Percentiles rank a stretch among this genome's conserved stretches.
These are phyloP conservation scores for Catharus minimus DNA, from an alignment of 2,113 vertebrate genomes.

Conservation along the genomic window DNA sequence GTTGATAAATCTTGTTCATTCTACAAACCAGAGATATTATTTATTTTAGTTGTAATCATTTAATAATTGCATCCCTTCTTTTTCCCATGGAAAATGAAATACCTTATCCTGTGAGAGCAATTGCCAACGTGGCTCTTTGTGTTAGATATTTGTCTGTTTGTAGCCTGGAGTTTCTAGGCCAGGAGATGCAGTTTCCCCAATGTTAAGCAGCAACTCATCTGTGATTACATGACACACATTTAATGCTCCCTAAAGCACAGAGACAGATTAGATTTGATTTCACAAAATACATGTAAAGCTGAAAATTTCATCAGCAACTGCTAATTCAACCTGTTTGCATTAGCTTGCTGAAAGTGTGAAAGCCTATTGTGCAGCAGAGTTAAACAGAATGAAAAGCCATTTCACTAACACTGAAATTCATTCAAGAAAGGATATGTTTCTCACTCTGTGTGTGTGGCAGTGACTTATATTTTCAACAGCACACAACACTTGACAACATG, in stretches of 20 bases:
- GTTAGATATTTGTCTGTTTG: neutral
- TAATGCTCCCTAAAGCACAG: neutral
- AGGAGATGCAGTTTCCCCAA: neutral
- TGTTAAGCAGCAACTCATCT: neutral
- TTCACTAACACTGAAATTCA: neutral
- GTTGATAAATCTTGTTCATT: neutral
- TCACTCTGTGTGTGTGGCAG: neutral
- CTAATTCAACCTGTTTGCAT: neutral
- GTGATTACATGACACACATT: neutral
- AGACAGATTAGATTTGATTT: neutral
- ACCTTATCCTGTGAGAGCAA: neutral
- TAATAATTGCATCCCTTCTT: neutral
- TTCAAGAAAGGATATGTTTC: neutral
- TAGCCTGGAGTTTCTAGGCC: neutral
- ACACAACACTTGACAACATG: neutral
- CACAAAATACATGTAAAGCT: neutral
- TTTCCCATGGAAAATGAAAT: neutral
- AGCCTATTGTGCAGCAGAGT: neutral
- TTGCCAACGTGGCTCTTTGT: neutral
- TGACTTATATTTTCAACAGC: neutral
- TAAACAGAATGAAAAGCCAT: neutral
- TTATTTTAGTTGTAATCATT: neutral
- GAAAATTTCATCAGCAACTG: neutral
- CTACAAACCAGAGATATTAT: neutral
- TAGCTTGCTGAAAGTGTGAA: neutral